Base-by-base conservation (phyloP, 2,113 vertebrate genomes). In the Oostethus manadensis region DNA sequence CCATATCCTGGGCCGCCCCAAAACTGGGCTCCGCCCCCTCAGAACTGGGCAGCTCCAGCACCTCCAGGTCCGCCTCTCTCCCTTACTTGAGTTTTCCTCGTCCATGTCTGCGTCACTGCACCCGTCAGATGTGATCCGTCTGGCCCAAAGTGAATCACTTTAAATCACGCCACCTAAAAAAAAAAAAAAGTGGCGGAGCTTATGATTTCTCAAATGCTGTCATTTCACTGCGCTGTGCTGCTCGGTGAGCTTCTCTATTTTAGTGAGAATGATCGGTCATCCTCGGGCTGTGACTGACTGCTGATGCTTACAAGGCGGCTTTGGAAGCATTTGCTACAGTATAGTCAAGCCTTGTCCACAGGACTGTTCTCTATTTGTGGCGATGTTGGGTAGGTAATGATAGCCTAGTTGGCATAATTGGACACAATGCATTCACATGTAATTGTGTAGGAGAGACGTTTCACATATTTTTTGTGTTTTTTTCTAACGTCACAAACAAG, bases 1-100 rank as follows among this genome's bases (percentile, higher is more conserved):
- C 89, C 93, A 0, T 94, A 93, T 71, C 90, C 91, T 0, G 92
- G 93, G 23, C 89, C 88, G 4, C 90, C 90, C 38, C 87, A 84
- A 50, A 84, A 86, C 62, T 90, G 88, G 88, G 35, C 66, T 59
- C 62, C 87, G 47, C 57, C 87, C 9, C 70, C 87, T 13, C 81
- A 78, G 68, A 83, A 80, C 73, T 86, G 86, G 86, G 61, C 84
- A 45, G 62, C 77, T 35, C 13, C 74, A 21, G 33, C 82, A 47
- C 81, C 88, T 76, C 66, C 86, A 87, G 91, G 85, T 88, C 60
- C 75, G 10, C 71, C 47, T 69, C 17, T 69, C 33, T 23, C 17
- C 62, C 9, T 20, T n/a, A n/a, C 20, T 67, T 35, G 59, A 2
- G 70, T 40, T 62, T 54, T 45, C 35, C 59, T 63, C 57, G 18